These are phyloP conservation scores for Antitype chi DNA, from an alignment of 2,888 invertebrate genomes.

Conservation along the genomic window DNA sequence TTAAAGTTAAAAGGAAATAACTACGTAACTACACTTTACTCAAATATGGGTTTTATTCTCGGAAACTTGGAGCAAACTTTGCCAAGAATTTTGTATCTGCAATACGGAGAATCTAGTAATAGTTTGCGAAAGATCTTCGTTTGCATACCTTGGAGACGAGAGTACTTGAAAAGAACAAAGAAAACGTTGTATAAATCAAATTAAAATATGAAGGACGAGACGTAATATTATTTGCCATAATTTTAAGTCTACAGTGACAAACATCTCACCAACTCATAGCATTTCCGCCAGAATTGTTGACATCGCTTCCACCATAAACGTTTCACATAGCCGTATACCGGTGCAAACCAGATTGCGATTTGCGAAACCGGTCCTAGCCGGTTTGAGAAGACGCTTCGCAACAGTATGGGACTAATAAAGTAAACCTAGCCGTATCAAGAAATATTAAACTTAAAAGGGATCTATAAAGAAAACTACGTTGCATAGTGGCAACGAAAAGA, in stretches of 20 bases:
- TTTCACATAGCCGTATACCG: constrained; percentile 53
- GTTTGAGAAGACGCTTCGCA: constrained; percentile 46
- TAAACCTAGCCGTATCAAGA: constrained; percentile 42
- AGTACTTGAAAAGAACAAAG: constrained; percentile 18
- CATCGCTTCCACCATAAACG: constrained; percentile 45
- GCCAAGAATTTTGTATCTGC: constrained; percentile 36
- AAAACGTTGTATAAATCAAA: not conserved
- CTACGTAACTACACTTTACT: constrained; percentile 17
- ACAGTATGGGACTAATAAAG: constrained; percentile 37
- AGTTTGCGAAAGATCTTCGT: constrained; percentile 30
- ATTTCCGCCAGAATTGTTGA: constrained; percentile 28
- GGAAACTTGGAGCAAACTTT: constrained; percentile 34
- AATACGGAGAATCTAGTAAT: constrained; percentile 37
- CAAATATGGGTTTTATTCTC: constrained; percentile 29
- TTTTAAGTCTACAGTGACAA: not conserved
- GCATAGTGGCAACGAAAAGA: constrained; percentile 17
- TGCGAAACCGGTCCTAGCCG: constrained; percentile 52
- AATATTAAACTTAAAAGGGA: constrained; percentile 13
- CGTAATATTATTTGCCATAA: not conserved
- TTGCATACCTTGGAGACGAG: constrained; percentile 12
- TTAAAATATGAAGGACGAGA: not conserved
- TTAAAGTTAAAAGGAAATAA: constrained; percentile 41
- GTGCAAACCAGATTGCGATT: constrained; percentile 49
- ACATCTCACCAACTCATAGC: not conserved
- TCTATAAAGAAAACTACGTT: constrained; percentile 1